Evolutionary conservation across 2,888 invertebrate genomes (phyloP), one percentile per base, ranked within the genome.

Genomic region (Darwinula stevensoni): DNA sequence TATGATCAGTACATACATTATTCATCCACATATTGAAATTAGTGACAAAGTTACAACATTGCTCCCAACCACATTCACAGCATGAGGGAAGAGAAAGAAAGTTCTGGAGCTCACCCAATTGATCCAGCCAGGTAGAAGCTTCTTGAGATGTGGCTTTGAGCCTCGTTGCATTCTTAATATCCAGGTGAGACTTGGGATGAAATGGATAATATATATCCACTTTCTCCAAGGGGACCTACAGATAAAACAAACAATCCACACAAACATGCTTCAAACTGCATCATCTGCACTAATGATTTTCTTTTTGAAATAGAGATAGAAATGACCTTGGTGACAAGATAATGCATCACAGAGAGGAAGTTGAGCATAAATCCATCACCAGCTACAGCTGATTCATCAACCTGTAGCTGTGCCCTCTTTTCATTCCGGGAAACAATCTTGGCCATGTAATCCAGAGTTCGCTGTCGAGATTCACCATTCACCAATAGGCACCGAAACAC

Each of bases 291-390:
- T n/a, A n/a, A n/a, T n/a, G n/a, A n/a, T n/a, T n/a, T n/a, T n/a
- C n/a, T n/a, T n/a, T n/a, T n/a, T n/a, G n/a, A n/a, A n/a, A 22
- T 22, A 6, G 6, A 9, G 22, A n/a, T 6, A 9, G n/a, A 29
- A 11, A n/a, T 28, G 16, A 42, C 52, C 47, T 84, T 82, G 11
- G 74, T 62, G 0, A 84, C 72, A 14, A 97, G 57, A 51, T 74
- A 65, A 49, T 91, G 91, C 40, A 97, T 56, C 14, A 88, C 75
- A 31, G 74, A 71, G 44, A 88, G 63, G 13, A 91, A 53, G 57
- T 94, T 97, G 42, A 91, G 57, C 72, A 91, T 80, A 51, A 84
- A 84, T 1, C 91, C 91, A 51, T 94, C 88, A 4, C 80, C 74
- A 9, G 84, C 78, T 1, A 86, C 58, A 2, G 71, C 61, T 35